Evolutionary conservation across 2,797 vertebrate species (phyloP).

Genomic region (Crocidura indochinensis): DNA sequence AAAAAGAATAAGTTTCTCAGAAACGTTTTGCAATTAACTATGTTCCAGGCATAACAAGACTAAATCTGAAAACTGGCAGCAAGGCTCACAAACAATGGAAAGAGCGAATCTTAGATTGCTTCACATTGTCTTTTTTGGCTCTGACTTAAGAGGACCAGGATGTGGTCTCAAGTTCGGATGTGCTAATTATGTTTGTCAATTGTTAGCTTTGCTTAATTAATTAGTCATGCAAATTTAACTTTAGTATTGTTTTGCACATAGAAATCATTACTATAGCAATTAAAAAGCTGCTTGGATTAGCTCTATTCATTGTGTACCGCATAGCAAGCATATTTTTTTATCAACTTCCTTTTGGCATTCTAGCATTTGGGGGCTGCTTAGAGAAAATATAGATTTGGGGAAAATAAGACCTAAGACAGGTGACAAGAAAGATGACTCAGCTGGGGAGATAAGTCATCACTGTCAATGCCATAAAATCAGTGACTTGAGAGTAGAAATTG

Average conservation of each 20-base stretch:
- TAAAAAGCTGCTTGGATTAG: constrained; percentile 87
- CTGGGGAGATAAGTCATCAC: not conserved
- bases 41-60: constrained; percentile 68
- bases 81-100: constrained; percentile 7
- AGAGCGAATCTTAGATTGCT: constrained; percentile 21
- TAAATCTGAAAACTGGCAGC: constrained; percentile 65
- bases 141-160: constrained; percentile 65
- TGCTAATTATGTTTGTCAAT: constrained; percentile 79
- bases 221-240: constrained; percentile 86
- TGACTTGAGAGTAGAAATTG: not conserved
- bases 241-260: constrained; percentile 83
- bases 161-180: constrained; percentile 79
- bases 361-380: constrained; percentile 58
- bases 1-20: not conserved
- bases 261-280: constrained; percentile 84
- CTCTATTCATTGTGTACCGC: not conserved
- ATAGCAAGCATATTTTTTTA: constrained; percentile 22
- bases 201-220: constrained; percentile 87
- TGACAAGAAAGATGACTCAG: not conserved
- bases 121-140: constrained; percentile 71
- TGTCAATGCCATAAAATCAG: not conserved
- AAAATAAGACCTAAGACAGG: constrained; percentile 7
- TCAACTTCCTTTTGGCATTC: constrained; percentile 70
- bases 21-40: constrained; percentile 74
- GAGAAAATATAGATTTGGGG: constrained; percentile 57